Conservation (phyloP, 2,888 invertebrate species). For the Amphipyra tragopoginis region DNA sequence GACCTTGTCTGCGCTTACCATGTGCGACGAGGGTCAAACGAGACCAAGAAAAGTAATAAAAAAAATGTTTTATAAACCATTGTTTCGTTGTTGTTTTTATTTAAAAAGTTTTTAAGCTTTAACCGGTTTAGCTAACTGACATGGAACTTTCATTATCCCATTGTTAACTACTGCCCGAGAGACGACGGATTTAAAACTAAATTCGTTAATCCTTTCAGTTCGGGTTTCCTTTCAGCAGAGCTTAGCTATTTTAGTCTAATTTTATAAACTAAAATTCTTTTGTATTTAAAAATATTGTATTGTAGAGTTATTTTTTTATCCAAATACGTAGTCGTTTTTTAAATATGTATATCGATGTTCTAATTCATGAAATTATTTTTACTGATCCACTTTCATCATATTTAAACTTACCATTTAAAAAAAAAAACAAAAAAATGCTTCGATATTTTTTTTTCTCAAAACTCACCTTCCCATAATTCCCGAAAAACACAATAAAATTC, state of each 20-base stretch:
- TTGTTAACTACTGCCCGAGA: conserved; percentile 47
- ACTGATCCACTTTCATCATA: no score
- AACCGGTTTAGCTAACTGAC: conserved; percentile 44
- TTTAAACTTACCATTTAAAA: not conserved
- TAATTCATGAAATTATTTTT: no score
- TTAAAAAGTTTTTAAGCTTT: conserved; percentile 27
- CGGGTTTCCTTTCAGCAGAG: conserved; percentile 9
- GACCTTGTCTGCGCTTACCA: no score
- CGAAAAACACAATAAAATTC: conserved; percentile 27
- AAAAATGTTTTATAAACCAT: no score
- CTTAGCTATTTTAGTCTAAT: not conserved
- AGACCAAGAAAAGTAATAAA: no score
- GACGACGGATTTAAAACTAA: conserved; percentile 44
- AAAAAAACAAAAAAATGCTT: no score
- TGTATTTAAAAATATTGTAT: not conserved
- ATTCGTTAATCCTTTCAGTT: conserved; percentile 41
- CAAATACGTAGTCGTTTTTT: no score
- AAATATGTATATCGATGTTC: no score
- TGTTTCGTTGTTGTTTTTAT: not conserved
- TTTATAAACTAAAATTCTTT: not conserved
- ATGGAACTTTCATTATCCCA: conserved; percentile 45
- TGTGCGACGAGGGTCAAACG: no score
- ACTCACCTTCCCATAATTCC: conserved; percentile 59
- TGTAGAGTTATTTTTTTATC: no score
- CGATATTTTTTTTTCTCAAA: conserved; percentile 12